phyloP scores from a whole-genome alignment of 2,113 vertebrate species.

The Crotalus horridus region DNA sequence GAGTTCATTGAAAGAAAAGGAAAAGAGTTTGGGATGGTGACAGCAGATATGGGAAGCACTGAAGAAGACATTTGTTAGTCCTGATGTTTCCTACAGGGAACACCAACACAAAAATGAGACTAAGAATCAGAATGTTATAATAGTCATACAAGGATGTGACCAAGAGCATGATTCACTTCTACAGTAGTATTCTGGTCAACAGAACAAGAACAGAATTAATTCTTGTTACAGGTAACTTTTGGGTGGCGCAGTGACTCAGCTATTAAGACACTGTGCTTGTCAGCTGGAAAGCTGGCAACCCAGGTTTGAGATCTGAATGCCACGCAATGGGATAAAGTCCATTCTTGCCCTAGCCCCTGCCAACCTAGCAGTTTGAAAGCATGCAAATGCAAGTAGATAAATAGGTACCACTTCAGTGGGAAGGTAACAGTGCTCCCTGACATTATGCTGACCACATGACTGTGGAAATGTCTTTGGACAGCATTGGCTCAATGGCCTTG shows the following conservation, averaged over 20 bases:
- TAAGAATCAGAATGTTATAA: neutral
- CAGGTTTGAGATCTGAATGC: too few relatives aligned
- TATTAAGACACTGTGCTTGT: too few relatives aligned
- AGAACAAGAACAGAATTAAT: neutral
- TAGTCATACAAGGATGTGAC: neutral
- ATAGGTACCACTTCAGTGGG: neutral
- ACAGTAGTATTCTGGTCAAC: neutral
- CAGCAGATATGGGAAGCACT: neutral
- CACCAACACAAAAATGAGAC: neutral
- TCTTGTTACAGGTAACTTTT: neutral
- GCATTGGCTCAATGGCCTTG: too few relatives aligned
- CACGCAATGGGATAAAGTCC: too few relatives aligned
- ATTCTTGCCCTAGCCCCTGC: too few relatives aligned
- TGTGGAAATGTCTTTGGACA: too few relatives aligned
- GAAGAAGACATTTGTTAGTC: neutral
- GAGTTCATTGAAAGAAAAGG: neutral
- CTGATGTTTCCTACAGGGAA: neutral
- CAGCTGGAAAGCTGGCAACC: too few relatives aligned
- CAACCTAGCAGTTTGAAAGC: too few relatives aligned
- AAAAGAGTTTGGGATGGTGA: neutral
- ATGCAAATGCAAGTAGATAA: too few relatives aligned
- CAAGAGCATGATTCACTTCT: neutral
- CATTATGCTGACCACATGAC: neutral
- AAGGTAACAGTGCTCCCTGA: neutral
- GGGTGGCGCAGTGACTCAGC: too few relatives aligned